Conservation (phyloP, 2,797 vertebrate genomes). For the Epinephelus coioides region DNA sequence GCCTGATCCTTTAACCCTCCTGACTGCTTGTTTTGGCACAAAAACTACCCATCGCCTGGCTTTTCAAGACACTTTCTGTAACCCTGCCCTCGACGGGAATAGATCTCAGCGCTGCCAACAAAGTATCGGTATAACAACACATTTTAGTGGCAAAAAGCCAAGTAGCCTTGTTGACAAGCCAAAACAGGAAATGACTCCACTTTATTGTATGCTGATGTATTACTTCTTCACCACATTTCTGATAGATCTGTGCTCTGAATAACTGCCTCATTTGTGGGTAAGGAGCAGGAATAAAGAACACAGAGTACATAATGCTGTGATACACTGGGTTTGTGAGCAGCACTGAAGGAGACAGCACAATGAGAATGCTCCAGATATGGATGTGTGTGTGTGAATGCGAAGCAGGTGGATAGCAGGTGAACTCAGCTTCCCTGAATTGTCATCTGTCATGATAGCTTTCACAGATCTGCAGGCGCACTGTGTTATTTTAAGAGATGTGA, state of each 20-base stretch:
- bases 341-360: neutral
- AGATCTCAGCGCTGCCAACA: constrained; percentile 1
- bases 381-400: constrained; percentile 15
- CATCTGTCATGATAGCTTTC: constrained; percentile 13
- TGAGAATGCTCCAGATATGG: neutral
- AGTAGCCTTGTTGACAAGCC: neutral
- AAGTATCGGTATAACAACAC: neutral
- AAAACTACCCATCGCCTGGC: neutral
- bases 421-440: neutral
- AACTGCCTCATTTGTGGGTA: constrained; percentile 17
- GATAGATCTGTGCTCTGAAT: constrained; percentile 4
- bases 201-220: constrained; percentile 9
- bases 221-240: neutral
- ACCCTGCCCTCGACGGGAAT: neutral
- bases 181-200: constrained; percentile 44
- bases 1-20: neutral
- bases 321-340: neutral
- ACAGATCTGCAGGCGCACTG: constrained; percentile 28
- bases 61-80: neutral
- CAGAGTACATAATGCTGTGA: neutral
- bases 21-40: neutral
- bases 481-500: constrained; percentile 56
- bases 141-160: neutral
- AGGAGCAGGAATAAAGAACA: neutral
- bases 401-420: constrained; percentile 26